Percentiles rank a stretch among this genome's conserved stretches.
phyloP scores from a whole-genome alignment of 2,888 invertebrate genomes.

The Baronia brevicornis region DNA sequence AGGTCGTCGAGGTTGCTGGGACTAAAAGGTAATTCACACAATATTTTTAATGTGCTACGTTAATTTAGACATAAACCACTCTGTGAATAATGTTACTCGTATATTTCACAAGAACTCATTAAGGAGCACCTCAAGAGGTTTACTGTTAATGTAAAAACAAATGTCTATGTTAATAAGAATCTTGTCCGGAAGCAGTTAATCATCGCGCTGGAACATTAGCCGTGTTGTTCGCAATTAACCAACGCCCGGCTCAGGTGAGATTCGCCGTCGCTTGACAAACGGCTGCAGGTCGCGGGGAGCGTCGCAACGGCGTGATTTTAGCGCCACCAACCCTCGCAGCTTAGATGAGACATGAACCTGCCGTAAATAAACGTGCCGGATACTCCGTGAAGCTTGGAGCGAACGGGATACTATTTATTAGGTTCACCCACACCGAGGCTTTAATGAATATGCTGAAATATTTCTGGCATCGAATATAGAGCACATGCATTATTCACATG shows the following conservation, averaged over 20 bases:
- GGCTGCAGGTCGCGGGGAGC: constrained; percentile 47
- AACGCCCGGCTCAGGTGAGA: constrained; percentile 47
- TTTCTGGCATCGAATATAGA: too few species aligned
- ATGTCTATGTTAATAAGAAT: constrained; percentile 19
- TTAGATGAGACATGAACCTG: constrained; percentile 55
- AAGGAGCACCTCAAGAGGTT: constrained; percentile 2
- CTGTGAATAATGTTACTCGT: neutral
- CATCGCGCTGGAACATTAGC: constrained; percentile 55
- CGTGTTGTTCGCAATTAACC: constrained; percentile 63
- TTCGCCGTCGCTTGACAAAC: constrained; percentile 52
- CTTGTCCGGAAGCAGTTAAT: constrained; percentile 56
- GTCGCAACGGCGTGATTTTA: constrained; percentile 49
- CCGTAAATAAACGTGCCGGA: constrained; percentile 60
- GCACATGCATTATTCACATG: too few species aligned
- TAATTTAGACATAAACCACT: too few species aligned
- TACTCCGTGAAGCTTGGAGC: constrained; percentile 40
- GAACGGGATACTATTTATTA: constrained; percentile 38
- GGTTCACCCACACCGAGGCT: constrained; percentile 24
- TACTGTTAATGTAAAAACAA: constrained; percentile 1
- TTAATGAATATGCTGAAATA: constrained; percentile 18
- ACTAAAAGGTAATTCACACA: constrained; percentile 74
- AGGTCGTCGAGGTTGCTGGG: constrained; percentile 89
- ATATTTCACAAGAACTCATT: constrained; percentile 5
- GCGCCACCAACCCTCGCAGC: constrained; percentile 23
- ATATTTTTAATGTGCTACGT: neutral